These are phyloP conservation scores for Daphoenositta chrysoptera DNA, from an alignment of 2,113 vertebrate species.

Conservation along the genomic window DNA sequence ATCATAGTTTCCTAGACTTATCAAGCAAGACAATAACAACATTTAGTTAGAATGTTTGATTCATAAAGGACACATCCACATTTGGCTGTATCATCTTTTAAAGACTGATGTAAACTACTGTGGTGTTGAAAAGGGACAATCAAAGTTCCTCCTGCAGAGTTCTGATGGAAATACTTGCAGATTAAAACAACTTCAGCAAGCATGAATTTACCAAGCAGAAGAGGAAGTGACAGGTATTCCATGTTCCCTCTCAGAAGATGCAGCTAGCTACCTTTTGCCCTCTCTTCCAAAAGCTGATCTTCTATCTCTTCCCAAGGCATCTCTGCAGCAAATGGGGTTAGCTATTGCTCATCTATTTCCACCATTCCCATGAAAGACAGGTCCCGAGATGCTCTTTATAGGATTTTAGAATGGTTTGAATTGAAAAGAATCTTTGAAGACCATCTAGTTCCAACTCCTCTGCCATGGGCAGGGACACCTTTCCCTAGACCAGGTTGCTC, in stretches of 20 bases:
- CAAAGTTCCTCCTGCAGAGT: background rate
- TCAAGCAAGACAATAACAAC: background rate
- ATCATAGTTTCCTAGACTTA: background rate
- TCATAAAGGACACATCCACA: background rate
- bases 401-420: background rate
- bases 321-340: background rate
- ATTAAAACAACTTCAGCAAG: background rate
- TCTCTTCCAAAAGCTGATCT: background rate
- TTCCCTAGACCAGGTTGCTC: background rate
- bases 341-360: background rate
- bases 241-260: background rate
- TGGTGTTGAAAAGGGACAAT: background rate
- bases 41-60: background rate
- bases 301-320: background rate
- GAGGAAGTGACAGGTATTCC: background rate
- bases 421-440: background rate
- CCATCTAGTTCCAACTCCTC: background rate
- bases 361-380: background rate
- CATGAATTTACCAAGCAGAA: background rate
- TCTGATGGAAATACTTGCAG: background rate
- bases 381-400: background rate
- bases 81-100: background rate
- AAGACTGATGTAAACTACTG: background rate
- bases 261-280: background rate
- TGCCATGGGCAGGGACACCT: background rate